A percentile compares a stretch with the other conserved stretches of the same genome.
Conservation (phyloP, 2,888 invertebrate genomes). For the Aphodius granarius region DNA sequence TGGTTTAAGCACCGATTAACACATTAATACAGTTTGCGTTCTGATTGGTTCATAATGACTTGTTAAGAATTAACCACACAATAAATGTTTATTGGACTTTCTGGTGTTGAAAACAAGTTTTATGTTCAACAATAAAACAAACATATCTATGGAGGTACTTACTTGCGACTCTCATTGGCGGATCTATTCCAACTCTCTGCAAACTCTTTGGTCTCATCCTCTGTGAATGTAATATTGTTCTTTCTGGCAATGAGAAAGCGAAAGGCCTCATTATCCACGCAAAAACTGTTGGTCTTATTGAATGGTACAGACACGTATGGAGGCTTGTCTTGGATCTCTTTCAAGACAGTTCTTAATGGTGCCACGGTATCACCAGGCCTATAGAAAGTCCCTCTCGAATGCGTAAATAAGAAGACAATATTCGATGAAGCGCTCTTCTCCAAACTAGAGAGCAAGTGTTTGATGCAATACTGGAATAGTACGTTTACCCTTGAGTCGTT, state of each 20-base stretch:
- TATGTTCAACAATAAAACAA: no score
- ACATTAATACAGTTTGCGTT: no score
- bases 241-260: constrained; percentile 22
- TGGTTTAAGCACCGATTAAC: no score
- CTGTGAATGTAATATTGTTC: constrained; percentile 15
- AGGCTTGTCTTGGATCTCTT: constrained; percentile 13
- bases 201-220: constrained; percentile 16
- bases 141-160: no score
- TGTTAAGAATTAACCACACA: no score
- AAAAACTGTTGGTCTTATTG: constrained; percentile 21
- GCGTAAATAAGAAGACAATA: constrained; percentile 31
- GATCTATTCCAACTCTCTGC: constrained; percentile 24
- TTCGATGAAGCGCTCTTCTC: constrained; percentile 30
- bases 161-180: not conserved
- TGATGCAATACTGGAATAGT: no score
- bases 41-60: no score
- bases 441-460: no score
- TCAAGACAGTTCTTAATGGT: constrained; percentile 15
- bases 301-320: no score
- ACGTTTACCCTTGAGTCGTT: constrained; percentile 42
- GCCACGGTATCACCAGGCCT: constrained; percentile 29
- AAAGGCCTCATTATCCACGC: constrained; percentile 31
- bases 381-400: constrained; percentile 29
- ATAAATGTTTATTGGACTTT: no score
- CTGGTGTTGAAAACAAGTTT: no score